These are phyloP conservation scores for Entosphenus tridentatus DNA, from an alignment of 2,113 vertebrate species.

Conservation along the genomic window DNA sequence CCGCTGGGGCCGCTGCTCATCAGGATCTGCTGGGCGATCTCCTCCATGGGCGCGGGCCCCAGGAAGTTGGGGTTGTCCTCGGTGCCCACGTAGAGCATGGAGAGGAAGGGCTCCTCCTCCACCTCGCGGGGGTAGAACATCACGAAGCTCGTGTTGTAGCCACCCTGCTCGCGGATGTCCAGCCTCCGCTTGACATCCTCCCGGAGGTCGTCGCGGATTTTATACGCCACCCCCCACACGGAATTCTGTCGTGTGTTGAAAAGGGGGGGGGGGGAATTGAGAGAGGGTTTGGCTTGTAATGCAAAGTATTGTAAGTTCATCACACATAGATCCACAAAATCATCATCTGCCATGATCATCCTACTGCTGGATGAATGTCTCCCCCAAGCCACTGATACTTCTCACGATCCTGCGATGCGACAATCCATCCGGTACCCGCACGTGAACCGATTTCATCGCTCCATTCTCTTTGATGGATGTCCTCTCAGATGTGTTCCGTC, in stretches of 20 bases:
- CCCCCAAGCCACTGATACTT: too few species aligned
- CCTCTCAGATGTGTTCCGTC: too few species aligned
- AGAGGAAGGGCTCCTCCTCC: constrained; percentile 29
- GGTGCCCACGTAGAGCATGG: constrained; percentile 69
- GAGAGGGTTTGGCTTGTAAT: too few species aligned
- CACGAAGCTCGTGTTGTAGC: constrained; percentile 51
- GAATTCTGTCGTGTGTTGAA: constrained; percentile 28
- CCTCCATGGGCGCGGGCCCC: constrained; percentile 73
- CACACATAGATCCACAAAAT: too few species aligned
- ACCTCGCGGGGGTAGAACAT: constrained; percentile 38
- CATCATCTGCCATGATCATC: too few species aligned
- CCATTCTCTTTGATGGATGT: too few species aligned
- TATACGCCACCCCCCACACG: constrained; percentile 89
- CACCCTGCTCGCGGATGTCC: constrained; percentile 78
- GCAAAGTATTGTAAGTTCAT: too few species aligned
- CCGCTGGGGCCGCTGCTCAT: constrained; percentile 58
- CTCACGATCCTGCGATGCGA: too few species aligned
- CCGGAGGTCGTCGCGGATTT: constrained; percentile 51
- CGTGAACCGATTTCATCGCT: too few species aligned
- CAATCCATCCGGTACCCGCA: too few species aligned
- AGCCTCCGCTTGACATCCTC: constrained; percentile 71
- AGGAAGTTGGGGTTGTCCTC: constrained; percentile 78
- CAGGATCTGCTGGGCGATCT: constrained; percentile 69
- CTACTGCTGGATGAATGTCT: too few species aligned
- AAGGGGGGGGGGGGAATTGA: too few species aligned